phyloP scores from a whole-genome alignment of 1,140 invertebrate genomes.

The Zaprionus tsacasi region DNA sequence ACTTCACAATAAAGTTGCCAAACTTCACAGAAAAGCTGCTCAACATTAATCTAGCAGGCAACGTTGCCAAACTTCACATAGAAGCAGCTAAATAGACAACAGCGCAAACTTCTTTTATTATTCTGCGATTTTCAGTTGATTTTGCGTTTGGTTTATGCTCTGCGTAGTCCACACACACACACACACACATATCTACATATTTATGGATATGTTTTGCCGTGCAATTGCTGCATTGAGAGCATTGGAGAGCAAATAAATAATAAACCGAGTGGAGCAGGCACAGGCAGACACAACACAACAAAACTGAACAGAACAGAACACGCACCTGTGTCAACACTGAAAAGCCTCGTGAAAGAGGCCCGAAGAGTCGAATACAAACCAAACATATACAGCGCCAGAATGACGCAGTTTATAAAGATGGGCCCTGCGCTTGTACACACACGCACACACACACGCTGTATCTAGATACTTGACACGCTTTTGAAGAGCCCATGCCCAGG shows the following conservation, averaged over 20 bases:
- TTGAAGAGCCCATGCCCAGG: slow-evolving; percentile 35
- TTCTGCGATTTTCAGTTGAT: background rate
- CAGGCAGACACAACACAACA: slow-evolving; percentile 26
- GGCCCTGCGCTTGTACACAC: slow-evolving; percentile 21
- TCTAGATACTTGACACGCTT: slow-evolving; percentile 79
- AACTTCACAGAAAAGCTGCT: too few species aligned
- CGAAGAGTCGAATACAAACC: slow-evolving; percentile 54
- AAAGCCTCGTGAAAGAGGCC: slow-evolving; percentile 50
- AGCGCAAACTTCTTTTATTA: background rate
- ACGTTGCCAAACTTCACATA: background rate
- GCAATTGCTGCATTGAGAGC: slow-evolving; percentile 65
- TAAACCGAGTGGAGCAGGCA: slow-evolving; percentile 29
- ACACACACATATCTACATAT: background rate
- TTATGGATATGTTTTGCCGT: slow-evolving; percentile 10
- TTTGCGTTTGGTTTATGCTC: slow-evolving; percentile 2
- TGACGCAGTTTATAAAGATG: slow-evolving; percentile 50
- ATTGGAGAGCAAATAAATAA: slow-evolving; percentile 48
- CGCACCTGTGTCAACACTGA: slow-evolving; percentile 79
- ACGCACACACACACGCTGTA: slow-evolving; percentile 34
- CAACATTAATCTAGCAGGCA: too few species aligned
- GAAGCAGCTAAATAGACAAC: background rate
- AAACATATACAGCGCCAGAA: slow-evolving; percentile 51
- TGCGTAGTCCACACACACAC: background rate
- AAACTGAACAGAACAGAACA: slow-evolving; percentile 32
- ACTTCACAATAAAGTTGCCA: background rate